Conservation (phyloP, 2,888 invertebrate genomes). For the Zaprionus obscuricornis region DNA sequence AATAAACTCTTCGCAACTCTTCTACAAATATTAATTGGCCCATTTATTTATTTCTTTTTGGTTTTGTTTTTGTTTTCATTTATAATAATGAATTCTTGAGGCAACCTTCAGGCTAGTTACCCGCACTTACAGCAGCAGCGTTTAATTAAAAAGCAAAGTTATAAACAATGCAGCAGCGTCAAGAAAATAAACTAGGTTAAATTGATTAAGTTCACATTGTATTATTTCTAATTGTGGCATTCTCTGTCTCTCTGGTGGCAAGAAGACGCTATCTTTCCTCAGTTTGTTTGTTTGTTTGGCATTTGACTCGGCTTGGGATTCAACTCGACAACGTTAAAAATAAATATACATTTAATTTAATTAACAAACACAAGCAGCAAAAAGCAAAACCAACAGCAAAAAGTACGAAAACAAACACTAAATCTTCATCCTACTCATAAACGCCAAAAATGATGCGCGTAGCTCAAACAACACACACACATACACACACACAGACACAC, state of each 20-base stretch:
- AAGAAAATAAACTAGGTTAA: slow-evolving; percentile 57
- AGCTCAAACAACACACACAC: background rate
- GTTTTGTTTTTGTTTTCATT: too few relatives aligned
- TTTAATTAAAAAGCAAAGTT: slow-evolving; percentile 4
- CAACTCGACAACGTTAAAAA: too few relatives aligned
- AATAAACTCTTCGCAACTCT: too few relatives aligned
- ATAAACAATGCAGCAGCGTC: slow-evolving; percentile 24
- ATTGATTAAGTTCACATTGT: slow-evolving; percentile 48
- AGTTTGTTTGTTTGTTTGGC: slow-evolving; percentile 17
- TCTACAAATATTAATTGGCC: too few relatives aligned
- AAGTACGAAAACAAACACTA: slow-evolving; percentile 1
- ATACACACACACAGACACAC: too few relatives aligned
- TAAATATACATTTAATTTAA: slow-evolving; percentile 58
- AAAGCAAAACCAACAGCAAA: slow-evolving; percentile 10
- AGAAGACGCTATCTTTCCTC: slow-evolving; percentile 3
- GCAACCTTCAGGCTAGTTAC: too few relatives aligned
- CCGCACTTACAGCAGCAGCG: too few relatives aligned
- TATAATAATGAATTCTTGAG: too few relatives aligned
- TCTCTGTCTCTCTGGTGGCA: background rate
- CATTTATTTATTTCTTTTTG: too few relatives aligned
- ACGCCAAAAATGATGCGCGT: too few relatives aligned
- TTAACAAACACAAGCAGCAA: slow-evolving; percentile 53
- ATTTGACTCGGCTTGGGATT: slow-evolving; percentile 27
- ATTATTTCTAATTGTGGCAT: slow-evolving; percentile 27
- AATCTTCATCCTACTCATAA: too few relatives aligned